phyloP scores from a whole-genome alignment of 2,797 vertebrate genomes.

The Martes flavigula region DNA sequence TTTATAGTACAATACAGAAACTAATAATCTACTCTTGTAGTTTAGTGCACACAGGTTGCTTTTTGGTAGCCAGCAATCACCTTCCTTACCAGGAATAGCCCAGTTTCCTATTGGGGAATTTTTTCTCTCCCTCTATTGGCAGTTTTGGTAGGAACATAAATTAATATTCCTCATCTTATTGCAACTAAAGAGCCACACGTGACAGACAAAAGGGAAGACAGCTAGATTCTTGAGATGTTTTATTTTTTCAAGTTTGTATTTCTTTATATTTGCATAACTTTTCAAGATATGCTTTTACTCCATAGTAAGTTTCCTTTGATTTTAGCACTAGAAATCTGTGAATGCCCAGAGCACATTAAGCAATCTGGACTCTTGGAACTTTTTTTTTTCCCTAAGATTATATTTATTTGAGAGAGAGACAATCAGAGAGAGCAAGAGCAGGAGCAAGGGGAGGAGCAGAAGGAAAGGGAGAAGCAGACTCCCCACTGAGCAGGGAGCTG shows the following conservation, averaged over 20 bases:
- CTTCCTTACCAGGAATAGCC: not conserved
- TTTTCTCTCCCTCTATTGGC: not conserved
- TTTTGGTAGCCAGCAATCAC: not conserved
- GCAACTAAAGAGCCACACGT: not conserved
- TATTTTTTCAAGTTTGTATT: not conserved
- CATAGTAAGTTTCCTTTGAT: not conserved
- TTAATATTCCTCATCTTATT: not conserved
- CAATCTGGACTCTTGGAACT: not conserved
- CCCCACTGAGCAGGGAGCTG: not conserved
- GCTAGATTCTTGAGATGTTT: not conserved
- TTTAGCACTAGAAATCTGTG: slow-evolving; percentile 17
- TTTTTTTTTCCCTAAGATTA: not conserved
- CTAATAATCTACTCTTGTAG: not conserved
- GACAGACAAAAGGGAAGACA: not conserved
- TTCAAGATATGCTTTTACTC: not conserved
- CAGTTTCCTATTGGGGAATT: not conserved
- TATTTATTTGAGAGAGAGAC: not conserved
- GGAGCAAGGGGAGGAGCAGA: no score
- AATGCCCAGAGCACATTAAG: not conserved
- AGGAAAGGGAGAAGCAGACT: not conserved
- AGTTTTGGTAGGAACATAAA: not conserved
- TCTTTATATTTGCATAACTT: slow-evolving; percentile 22
- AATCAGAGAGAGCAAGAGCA: not conserved
- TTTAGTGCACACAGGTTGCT: not conserved
- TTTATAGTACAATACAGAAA: not conserved